phyloP scores from a whole-genome alignment of 2,113 vertebrate species.

The Puffinus mauretanicus region DNA sequence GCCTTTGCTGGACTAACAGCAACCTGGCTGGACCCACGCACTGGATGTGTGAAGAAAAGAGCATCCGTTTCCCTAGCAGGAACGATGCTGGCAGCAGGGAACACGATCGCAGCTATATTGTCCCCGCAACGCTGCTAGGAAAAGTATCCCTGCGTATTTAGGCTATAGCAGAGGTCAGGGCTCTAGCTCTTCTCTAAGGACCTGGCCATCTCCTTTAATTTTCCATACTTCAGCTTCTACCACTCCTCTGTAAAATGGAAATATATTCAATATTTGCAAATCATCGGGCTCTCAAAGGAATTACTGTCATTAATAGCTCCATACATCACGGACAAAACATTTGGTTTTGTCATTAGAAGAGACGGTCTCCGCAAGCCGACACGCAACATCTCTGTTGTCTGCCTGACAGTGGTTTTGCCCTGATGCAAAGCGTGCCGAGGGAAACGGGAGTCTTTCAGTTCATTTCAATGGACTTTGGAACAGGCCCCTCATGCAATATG shows the following conservation, averaged over 20 bases:
- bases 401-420: not conserved
- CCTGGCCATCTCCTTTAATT: not conserved
- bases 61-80: not conserved
- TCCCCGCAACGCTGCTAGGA: not conserved
- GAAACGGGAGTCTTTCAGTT: slow-evolving; percentile 3
- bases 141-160: accelerated
- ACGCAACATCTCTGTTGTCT: not conserved
- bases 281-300: not conserved
- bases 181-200: not conserved
- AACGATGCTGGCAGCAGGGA: accelerated
- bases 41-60: not conserved
- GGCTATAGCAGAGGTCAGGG: not conserved
- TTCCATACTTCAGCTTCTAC: not conserved
- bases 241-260: not conserved
- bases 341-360: slow-evolving; percentile 45
- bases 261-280: slow-evolving; percentile 33
- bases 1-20: not conserved
- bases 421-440: not conserved
- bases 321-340: not conserved
- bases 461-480: slow-evolving; percentile 29
- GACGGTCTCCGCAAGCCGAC: not conserved
- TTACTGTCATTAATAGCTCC: slow-evolving; percentile 14
- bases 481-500: slow-evolving; percentile 64
- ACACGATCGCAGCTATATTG: accelerated
- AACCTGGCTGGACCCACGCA: accelerated